Conservation (phyloP, 2,797 vertebrate species). For the Hyperoplus lanceolatus region DNA sequence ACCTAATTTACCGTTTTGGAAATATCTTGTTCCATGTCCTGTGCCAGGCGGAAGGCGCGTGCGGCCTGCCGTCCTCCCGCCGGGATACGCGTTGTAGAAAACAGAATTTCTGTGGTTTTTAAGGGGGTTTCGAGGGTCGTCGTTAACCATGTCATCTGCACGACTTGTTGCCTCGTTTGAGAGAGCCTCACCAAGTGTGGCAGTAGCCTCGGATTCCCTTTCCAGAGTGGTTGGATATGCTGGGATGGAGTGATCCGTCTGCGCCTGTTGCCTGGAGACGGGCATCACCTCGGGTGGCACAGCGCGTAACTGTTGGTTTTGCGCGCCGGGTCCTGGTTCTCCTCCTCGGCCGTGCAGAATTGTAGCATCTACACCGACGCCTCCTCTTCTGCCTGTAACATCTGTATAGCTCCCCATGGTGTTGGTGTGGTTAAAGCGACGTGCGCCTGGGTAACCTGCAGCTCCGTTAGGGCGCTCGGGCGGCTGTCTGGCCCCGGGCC, state of each 20-base stretch:
- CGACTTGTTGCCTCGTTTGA: slow-evolving; percentile 33
- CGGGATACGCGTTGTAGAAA: slow-evolving; percentile 82
- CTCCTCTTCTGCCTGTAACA: slow-evolving; percentile 47
- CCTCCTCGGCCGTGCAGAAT: slow-evolving; percentile 7
- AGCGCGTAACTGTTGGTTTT: slow-evolving; percentile 52
- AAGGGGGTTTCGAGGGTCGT: slow-evolving; percentile 83
- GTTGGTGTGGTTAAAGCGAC: slow-evolving; percentile 33
- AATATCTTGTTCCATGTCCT: slow-evolving; percentile 85
- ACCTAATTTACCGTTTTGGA: slow-evolving; percentile 86
- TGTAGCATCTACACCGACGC: slow-evolving; percentile 13
- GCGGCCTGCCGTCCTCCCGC: slow-evolving; percentile 60
- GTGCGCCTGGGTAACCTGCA: slow-evolving; percentile 45
- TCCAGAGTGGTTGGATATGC: not conserved
- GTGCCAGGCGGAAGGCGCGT: slow-evolving; percentile 76
- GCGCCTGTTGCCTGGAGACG: slow-evolving; percentile 49
- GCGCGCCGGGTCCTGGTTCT: slow-evolving; percentile 6
- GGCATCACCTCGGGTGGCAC: slow-evolving; percentile 27
- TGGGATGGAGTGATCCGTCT: slow-evolving; percentile 37
- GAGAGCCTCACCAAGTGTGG: slow-evolving; percentile 22
- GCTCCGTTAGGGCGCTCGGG: slow-evolving; percentile 24
- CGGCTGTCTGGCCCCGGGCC: slow-evolving; percentile 59
- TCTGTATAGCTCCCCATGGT: slow-evolving; percentile 29
- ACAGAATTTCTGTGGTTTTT: slow-evolving; percentile 85
- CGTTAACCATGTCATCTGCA: slow-evolving; percentile 77
- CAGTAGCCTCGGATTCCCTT: slow-evolving; percentile 22